Evolutionary conservation across 2,797 vertebrate species (phyloP).

Genomic region (Varecia variegata): DNA sequence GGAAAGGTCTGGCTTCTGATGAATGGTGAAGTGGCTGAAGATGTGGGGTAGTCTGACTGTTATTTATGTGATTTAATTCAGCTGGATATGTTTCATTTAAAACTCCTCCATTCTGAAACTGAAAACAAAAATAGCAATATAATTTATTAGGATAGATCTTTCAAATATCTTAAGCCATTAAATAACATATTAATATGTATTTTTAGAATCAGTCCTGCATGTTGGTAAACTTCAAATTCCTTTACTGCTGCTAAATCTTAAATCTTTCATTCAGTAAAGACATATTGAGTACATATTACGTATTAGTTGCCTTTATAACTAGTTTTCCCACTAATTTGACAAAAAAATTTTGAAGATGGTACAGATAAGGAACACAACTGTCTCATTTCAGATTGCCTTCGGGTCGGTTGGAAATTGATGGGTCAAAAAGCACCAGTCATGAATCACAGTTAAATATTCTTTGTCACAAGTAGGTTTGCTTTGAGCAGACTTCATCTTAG

Average conservation of each 20-base stretch:
- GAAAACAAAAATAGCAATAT: slow-evolving; percentile 64
- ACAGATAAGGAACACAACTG: background rate
- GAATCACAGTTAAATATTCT: background rate
- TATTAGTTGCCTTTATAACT: background rate
- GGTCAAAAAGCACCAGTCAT: background rate
- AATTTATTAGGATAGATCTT: slow-evolving; percentile 57
- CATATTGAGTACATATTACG: background rate
- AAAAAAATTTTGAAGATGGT: background rate
- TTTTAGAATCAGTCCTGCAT: background rate
- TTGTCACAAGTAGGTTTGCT: background rate
- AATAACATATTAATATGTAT: background rate
- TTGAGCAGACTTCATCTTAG: background rate
- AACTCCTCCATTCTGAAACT: slow-evolving; percentile 86
- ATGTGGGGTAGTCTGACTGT: slow-evolving; percentile 74
- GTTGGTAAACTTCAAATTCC: background rate
- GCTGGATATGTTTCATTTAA: slow-evolving; percentile 82
- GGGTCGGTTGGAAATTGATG: background rate
- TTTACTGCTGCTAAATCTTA: background rate
- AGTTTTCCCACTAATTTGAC: background rate
- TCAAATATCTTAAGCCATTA: background rate
- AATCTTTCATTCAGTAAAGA: background rate
- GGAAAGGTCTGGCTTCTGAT: slow-evolving; percentile 82
- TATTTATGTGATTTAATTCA: slow-evolving; percentile 78
- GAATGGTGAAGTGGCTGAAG: slow-evolving; percentile 83
- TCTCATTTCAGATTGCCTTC: background rate